Conservation (phyloP, 2,113 vertebrate species). For the Azemiops feae region DNA sequence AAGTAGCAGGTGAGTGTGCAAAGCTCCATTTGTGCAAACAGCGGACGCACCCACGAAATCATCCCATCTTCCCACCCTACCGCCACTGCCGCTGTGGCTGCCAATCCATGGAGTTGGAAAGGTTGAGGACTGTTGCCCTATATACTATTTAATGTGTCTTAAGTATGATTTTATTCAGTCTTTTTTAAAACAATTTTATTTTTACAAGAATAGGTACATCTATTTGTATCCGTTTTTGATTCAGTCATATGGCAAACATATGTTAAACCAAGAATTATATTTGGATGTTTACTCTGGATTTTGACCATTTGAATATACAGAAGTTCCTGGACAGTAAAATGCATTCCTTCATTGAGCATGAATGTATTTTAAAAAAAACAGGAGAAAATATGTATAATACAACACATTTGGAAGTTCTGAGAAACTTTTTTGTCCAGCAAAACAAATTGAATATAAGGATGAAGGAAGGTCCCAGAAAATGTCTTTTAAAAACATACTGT, state of each 20-base stretch:
- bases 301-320: not conserved
- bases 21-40: not conserved
- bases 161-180: not conserved
- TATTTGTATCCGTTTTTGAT: not conserved
- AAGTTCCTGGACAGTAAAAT: constrained; percentile 18
- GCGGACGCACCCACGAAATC: not conserved
- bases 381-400: constrained; percentile 53
- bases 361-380: constrained; percentile 29
- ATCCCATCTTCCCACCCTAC: not conserved
- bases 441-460: constrained; percentile 72
- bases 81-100: too few species aligned
- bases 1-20: not conserved
- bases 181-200: not conserved
- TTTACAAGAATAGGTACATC: not conserved
- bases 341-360: constrained; percentile 47
- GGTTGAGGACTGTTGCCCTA: not conserved
- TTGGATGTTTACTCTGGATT: not conserved
- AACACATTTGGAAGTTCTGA: constrained; percentile 55
- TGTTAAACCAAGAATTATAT: not conserved
- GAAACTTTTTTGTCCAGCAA: constrained; percentile 66
- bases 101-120: not conserved
- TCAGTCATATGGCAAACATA: not conserved
- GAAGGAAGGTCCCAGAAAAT: constrained; percentile 73
- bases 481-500: constrained; percentile 73
- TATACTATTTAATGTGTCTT: not conserved